Base-by-base conservation (phyloP, 1,140 invertebrate genomes). In the Danaus melanippus region DNA sequence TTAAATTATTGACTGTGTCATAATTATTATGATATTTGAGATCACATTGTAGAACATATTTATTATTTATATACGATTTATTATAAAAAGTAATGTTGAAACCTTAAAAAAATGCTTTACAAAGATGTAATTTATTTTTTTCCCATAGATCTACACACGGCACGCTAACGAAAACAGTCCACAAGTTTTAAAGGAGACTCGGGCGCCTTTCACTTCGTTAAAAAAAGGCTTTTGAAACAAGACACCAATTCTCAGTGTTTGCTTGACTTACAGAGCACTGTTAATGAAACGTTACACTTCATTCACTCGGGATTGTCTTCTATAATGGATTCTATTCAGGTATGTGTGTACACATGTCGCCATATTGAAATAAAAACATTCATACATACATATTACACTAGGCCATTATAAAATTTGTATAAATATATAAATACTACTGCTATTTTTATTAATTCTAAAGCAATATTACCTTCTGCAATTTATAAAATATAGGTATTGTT, bases 111-210 rank as follows among this genome's bases (percentile, higher is more conserved):
- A 32, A 32, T 32, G 6, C 6, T 32, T 32, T 32, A 32, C 21
- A 32, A 32, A 32, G 21, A 32, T 32, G 21, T 32, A 32, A 2
- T 32, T 32, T 4, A 56, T 50, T 60, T 66, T 63, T 69, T 74
- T 62, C 60, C 60, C 61, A 69, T 64, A 69, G 62, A 65, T 55
- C 49, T 57, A 60, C 57, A 66, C 59, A 64, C 67, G 64, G 57
- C 54, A 65, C 56, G 74, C 71, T 82, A 82, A 79, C 76, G 61
- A 75, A 72, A 67, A 74, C 62, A 71, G 65, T 69, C 74, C 66
- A 76, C 73, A 80, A 79, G 70, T 72, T 77, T 79, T 82, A 76
- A 79, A 80, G 72, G 74, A 72, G 71, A 75, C 66, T 66, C 67
- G 68, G 68, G 62, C 62, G 67, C 76, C 71, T 83, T 80, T 80